Conservation (phyloP, 2,113 vertebrate genomes). For the Antechinus stuartii region DNA sequence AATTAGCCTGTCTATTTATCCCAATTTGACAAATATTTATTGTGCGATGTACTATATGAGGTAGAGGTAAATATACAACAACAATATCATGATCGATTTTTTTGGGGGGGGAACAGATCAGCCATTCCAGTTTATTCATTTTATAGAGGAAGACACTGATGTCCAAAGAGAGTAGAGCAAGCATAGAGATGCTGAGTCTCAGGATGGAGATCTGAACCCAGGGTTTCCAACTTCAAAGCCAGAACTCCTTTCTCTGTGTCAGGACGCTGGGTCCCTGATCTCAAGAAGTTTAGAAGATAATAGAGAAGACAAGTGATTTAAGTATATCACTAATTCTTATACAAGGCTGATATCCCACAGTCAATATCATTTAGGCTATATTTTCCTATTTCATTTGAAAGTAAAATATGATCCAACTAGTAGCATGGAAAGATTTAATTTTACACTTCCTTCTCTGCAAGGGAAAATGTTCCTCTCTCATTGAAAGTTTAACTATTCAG, state of each 20-base stretch:
- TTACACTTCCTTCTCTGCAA: not conserved
- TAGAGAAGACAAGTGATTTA: not conserved
- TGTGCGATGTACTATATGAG: not conserved
- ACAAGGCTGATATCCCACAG: not conserved
- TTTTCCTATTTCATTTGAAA: not conserved
- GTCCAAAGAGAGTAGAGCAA: not conserved
- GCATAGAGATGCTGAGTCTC: not conserved
- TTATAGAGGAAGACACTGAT: not conserved
- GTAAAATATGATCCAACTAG: not conserved
- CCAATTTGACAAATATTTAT: not conserved
- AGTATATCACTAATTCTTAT: not conserved
- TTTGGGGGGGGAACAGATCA: not conserved
- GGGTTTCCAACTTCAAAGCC: too few species aligned
- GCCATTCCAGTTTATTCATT: not conserved
- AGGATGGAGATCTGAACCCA: too few species aligned
- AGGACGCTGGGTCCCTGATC: not conserved
- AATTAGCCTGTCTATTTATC: not conserved
- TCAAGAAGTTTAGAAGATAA: not conserved
- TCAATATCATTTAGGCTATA: not conserved
- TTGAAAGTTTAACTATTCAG: not conserved
- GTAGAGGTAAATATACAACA: too few species aligned
- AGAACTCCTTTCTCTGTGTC: not conserved
- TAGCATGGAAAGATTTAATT: not conserved
- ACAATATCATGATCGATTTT: too few species aligned
- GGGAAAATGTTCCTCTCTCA: not conserved